Conservation (phyloP, 2,797 vertebrate species). For the Phoebastria nigripes region DNA sequence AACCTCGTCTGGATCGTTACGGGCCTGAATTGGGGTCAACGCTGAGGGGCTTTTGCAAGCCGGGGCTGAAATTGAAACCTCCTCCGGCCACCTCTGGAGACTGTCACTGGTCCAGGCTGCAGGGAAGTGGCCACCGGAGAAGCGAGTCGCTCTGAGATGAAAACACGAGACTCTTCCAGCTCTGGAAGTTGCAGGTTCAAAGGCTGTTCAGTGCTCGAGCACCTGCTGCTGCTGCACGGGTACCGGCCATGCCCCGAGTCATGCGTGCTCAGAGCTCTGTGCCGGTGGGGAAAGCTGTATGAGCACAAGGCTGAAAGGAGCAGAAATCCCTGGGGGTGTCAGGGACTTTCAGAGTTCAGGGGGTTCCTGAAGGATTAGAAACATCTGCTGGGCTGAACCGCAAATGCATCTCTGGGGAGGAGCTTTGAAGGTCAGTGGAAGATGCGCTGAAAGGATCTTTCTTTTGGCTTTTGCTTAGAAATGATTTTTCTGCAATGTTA, state of each 20-base stretch:
- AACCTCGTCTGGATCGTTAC: neutral
- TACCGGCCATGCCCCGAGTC: accelerated
- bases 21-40: neutral
- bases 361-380: neutral
- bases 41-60: neutral
- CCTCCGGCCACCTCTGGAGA: neutral
- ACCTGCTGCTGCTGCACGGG: accelerated
- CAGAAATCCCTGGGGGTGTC: neutral
- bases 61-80: neutral
- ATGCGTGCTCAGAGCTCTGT: accelerated
- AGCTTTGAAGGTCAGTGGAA: neutral
- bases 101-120: neutral
- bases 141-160: accelerated
- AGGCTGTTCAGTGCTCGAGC: neutral
- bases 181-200: neutral
- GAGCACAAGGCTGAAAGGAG: neutral
- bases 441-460: neutral
- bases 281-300: accelerated
- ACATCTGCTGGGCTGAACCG: neutral
- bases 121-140: neutral
- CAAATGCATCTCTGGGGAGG: neutral
- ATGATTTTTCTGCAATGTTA: neutral
- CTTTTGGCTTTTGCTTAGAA: neutral
- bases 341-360: neutral
- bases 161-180: neutral